Base-by-base conservation (phyloP, 2,797 vertebrate species). In the Urosaurus nigricauda region DNA sequence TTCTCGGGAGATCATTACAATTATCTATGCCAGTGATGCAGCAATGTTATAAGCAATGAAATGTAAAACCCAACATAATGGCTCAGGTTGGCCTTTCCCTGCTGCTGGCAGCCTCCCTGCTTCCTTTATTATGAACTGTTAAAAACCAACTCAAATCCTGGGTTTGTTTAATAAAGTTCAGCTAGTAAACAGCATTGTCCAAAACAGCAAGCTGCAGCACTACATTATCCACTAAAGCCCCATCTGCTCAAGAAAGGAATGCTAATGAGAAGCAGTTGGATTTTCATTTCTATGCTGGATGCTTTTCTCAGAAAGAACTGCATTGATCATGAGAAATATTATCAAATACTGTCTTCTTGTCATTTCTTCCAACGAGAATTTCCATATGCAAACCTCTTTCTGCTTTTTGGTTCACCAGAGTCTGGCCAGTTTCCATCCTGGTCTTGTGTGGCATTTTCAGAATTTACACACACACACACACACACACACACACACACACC, bases 171-270 rank as follows among this genome's bases (percentile, higher is more conserved):
- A 78, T 65, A 63, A 82, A 83, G 53, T 85, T 78, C 9, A 78
- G 58, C 32, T 24, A 16, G 21, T 11, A 84, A 84, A 77, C 75
- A 74, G 84, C 81, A 91, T 87, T 89, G 40, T 47, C 32, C 78
- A 89, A 11, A 92, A 65, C 74, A 94, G 82, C 37, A 95, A 93
- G 91, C 85, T 47, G 86, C 86, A 86, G 83, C 77, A 86, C 80
- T 73, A 86, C 79, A 93, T 84, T 92, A 94, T 86, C 40, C 75
- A 93, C 83, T 58, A 47, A 93, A 90, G 83, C 13, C 90, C 92
- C 93, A 93, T 94, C 93, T 95, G 93, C 87, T 94, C 86, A 91
- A 90, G 53, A 92, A 82, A 47, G 92, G 90, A 94, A 94, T 90
- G 90, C 53, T 91, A 95, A 94, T 93, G 89, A 93, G 94, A 83